phyloP scores from a whole-genome alignment of 2,113 vertebrate species.

The Perca flavescens region DNA sequence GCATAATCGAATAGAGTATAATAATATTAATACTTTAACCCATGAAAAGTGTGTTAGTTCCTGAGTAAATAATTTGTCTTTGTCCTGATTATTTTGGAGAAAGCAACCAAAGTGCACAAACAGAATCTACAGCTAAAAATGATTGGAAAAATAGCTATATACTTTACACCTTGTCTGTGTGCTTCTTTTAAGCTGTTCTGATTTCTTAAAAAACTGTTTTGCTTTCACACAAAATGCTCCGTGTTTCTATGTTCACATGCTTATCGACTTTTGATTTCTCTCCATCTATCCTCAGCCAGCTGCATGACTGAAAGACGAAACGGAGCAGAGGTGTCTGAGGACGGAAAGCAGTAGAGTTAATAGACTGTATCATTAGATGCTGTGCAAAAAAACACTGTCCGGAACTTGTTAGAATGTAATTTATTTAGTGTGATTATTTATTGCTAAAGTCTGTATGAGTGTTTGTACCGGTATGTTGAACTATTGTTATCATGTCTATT shows the following conservation, averaged over 20 bases:
- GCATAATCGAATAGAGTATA: no score
- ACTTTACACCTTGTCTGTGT: no score
- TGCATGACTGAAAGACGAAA: constrained; percentile 12
- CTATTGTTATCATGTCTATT: constrained; percentile 31
- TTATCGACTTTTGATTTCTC: constrained; percentile 28
- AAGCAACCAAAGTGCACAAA: not conserved
- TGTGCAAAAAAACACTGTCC: constrained; percentile 32
- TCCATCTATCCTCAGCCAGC: constrained; percentile 43
- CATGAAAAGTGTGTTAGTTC: no score
- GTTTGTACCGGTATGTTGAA: constrained; percentile 41
- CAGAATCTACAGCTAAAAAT: not conserved
- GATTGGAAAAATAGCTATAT: not conserved
- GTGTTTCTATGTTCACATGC: not conserved
- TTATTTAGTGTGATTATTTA: constrained; percentile 82
- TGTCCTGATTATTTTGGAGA: not conserved
- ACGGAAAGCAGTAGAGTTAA: constrained; percentile 23
- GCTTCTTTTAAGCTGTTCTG: not conserved
- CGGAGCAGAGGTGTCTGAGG: not conserved
- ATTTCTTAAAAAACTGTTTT: not conserved
- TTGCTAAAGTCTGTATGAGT: constrained; percentile 58
- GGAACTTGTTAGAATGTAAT: constrained; percentile 72
- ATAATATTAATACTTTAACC: no score
- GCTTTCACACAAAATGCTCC: not conserved
- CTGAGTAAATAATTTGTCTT: not conserved
- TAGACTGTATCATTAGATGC: constrained; percentile 61